Base-by-base conservation (phyloP, 2,113 vertebrate species). In the Callionymus lyra region DNA sequence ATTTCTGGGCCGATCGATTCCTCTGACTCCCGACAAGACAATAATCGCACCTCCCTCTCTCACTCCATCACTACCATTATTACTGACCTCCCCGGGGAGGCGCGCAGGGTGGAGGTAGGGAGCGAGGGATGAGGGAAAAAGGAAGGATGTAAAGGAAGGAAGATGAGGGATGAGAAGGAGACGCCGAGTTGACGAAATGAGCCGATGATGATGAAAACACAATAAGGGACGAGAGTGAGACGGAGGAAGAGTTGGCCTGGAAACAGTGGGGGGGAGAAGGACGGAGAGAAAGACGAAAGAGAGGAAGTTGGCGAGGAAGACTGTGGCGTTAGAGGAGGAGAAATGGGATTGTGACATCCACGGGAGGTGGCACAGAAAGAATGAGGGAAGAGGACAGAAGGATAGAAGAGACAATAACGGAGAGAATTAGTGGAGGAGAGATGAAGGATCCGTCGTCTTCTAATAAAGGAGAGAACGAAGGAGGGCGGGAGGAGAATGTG, bases 21-120 rank as follows among this genome's bases (percentile, higher is more conserved):
- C 85, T 90, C 90, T 91, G 90, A 93, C 91, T 93, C 91, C 88
- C 89, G 88, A 92, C 90, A 92, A 90, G 89, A 93, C 91, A 93
- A 92, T 91, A 93, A 91, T 91, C 88, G 88, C 88, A 86, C 89
- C 86, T 87, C 88, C 86, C 87, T 87, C 84, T 84, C 87, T 85
- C 84, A 87, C 85, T 90, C 90, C 87, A 90, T 90, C 89, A 88
- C 88, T 73, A 83, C 78, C 81, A 83, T 83, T 83, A 83, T 83
- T 83, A 83, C 81, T 83, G 88, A 84, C 85, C 81, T 85, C 84
- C 89, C 89, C 88, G 76, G 84, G 72, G 74, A 83, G n/a, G 77
- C 45, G 73, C 65, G 59, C 43, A 47, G 68, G 68, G 65, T 57
- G 68, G 63, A 70, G 77, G 76, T 61, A 73, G 72, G 60, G 59